Percentiles rank a stretch among this genome's conserved stretches.
These are phyloP conservation scores for Edolisoma coerulescens DNA, from an alignment of 2,113 vertebrate species.

Conservation along the genomic window DNA sequence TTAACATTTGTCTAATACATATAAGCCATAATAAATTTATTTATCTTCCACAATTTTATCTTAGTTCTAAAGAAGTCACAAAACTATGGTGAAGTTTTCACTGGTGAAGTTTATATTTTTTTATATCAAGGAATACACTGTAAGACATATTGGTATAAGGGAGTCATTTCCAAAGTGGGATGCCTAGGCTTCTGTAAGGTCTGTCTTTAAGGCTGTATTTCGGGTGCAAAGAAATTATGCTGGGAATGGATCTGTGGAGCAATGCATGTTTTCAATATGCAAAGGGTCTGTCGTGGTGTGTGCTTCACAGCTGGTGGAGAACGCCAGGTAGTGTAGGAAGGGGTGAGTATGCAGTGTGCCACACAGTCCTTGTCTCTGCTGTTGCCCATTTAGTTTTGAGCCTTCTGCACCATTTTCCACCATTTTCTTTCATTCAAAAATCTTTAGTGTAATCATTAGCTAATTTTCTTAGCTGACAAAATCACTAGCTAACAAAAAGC, in stretches of 20 bases:
- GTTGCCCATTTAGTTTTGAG: neutral
- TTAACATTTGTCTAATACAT: neutral
- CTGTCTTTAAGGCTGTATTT: neutral
- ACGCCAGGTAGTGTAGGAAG: neutral
- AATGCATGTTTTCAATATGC: neutral
- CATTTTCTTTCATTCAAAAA: neutral
- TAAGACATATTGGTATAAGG: neutral
- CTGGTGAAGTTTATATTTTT: neutral
- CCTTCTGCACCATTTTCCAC: neutral
- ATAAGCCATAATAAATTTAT: neutral
- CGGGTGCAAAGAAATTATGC: neutral
- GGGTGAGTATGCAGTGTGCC: neutral
- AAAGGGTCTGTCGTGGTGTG: neutral
- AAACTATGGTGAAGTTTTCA: neutral
- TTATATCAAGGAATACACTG: neutral
- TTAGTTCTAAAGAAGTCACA: neutral
- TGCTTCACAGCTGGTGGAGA: neutral
- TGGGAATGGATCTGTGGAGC: neutral
- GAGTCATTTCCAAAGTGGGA: neutral
- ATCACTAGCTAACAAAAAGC: neutral
- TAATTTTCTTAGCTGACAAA: neutral
- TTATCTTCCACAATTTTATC: neutral
- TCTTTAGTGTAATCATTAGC: neutral
- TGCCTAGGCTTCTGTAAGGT: neutral
- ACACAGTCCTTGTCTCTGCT: neutral